phyloP scores from a whole-genome alignment of 1,140 invertebrate species.

The Drosophila baimaii region DNA sequence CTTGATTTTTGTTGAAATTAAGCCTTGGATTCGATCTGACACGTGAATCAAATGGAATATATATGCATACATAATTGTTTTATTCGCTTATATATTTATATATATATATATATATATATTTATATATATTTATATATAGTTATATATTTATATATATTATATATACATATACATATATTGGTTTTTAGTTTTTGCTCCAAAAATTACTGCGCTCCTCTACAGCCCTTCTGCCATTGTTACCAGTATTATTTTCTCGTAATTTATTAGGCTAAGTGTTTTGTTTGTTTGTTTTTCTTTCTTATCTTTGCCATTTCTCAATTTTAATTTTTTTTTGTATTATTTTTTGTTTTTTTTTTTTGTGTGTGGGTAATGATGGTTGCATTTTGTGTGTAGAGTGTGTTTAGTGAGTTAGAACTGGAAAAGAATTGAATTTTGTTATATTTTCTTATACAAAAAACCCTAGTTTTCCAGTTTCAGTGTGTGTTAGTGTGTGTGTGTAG shows the following conservation, averaged over 20 bases:
- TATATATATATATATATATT: constrained; percentile 22
- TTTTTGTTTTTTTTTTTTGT: constrained; percentile 3
- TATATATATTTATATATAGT: constrained; percentile 11
- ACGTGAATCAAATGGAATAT: constrained; percentile 54
- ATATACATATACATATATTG: constrained; percentile 19
- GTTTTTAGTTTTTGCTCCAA: constrained; percentile 12
- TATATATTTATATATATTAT: constrained; percentile 10
- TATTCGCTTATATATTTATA: constrained; percentile 43
- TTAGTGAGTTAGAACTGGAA: constrained; percentile 3
- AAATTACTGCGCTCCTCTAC: not conserved
- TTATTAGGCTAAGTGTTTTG: constrained; percentile 73
- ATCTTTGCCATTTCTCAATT: not conserved
- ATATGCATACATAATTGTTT: constrained; percentile 51
- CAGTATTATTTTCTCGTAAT: constrained; percentile 52
- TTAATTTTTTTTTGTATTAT: not conserved
- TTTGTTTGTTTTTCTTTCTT: constrained; percentile 20
- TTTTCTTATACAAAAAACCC: not conserved
- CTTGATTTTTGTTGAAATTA: constrained; percentile 32
- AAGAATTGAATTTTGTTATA: not conserved
- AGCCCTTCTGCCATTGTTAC: constrained; percentile 14
- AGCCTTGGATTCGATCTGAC: constrained; percentile 53
- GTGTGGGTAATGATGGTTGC: not conserved
- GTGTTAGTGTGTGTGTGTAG: constrained; percentile 14
- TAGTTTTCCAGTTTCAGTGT: not conserved
- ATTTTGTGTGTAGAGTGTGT: constrained; percentile 6